Conservation (phyloP, 2,113 vertebrate species). For the Tupaia tana region DNA sequence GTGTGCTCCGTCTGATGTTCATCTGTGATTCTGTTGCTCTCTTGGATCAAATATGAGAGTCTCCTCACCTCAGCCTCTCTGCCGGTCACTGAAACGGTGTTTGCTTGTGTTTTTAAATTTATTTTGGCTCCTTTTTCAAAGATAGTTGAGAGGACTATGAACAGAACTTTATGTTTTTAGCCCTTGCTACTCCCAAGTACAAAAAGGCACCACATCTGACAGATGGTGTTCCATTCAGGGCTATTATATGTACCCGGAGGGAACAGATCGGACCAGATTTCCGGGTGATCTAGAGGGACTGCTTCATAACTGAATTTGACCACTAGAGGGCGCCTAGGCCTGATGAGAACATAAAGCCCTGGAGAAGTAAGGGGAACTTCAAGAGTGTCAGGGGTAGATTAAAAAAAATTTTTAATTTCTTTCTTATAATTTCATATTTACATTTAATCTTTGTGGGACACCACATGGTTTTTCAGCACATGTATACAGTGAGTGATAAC, state of each 20-base stretch:
- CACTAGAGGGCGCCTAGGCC: constrained; percentile 56
- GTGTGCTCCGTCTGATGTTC: not conserved
- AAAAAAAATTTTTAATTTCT: too few relatives aligned
- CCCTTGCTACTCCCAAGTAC: not conserved
- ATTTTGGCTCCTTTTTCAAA: constrained; percentile 18
- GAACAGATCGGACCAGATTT: not conserved
- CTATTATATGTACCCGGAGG: fast-evolving
- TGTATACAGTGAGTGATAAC: too few relatives aligned
- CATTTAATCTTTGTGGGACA: too few relatives aligned
- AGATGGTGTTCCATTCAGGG: not conserved
- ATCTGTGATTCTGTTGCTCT: not conserved
- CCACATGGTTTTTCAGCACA: too few relatives aligned
- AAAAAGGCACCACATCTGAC: not conserved
- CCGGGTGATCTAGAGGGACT: not conserved
- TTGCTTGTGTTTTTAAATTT: not conserved
- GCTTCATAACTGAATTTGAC: constrained; percentile 3
- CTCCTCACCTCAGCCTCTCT: not conserved
- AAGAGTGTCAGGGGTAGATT: not conserved
- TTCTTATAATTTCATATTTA: too few relatives aligned
- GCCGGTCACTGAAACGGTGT: not conserved
- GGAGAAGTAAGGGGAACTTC: fast-evolving
- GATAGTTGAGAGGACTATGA: not conserved
- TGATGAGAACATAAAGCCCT: not conserved
- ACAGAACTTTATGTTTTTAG: not conserved
- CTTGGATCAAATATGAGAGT: not conserved